Base-by-base conservation (phyloP, 2,888 invertebrate species). In the Drosophila colorata region DNA sequence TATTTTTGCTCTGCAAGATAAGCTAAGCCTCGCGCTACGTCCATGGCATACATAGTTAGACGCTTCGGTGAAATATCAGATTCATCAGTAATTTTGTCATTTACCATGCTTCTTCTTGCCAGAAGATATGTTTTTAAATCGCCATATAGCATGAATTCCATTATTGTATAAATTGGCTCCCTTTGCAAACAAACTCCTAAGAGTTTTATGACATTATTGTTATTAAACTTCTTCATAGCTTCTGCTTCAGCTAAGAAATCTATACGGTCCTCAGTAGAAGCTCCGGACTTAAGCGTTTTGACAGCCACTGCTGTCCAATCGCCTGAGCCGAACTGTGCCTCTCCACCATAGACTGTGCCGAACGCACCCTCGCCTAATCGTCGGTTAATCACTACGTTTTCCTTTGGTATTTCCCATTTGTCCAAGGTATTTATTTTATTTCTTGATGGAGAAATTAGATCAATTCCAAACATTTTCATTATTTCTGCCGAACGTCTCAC, bases 101-200 rank as follows among this genome's bases (percentile, higher is more conserved):
- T 95, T 0, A 97, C 96, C 87, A 98, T 93, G 92, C 97, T 96
- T 41, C 98, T 94, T 73, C 98, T 94, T 13, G 97, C 97, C 74
- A 98, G 92, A 61, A 98, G 93, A 92, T 95, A 98, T 8, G 96
- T 97, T 93, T 98, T 98, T 75, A 98, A 93, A 91, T 98, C 98
- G 20, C 98, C 98, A 90, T 98, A 97, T 37, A 98, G 93, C 96
- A 98, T 97, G 89, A 97, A 97, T 92, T 98, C 98, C 98, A 98
- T 98, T 13, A 98, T 95, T 0, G 97, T 97, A 90, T 97, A 96
- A 44, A 98, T 96, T 0, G 98, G 98, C 87, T 97, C 97, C 44
- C 94, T 95, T 88, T 96, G 95, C 1, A 97, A 96, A 83, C 97
- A 97, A 11, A 98, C 97, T 0, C 96, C 98, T 18, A 98, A 92